phyloP scores from a whole-genome alignment of 2,888 invertebrate genomes.

The Drosophila rellima region DNA sequence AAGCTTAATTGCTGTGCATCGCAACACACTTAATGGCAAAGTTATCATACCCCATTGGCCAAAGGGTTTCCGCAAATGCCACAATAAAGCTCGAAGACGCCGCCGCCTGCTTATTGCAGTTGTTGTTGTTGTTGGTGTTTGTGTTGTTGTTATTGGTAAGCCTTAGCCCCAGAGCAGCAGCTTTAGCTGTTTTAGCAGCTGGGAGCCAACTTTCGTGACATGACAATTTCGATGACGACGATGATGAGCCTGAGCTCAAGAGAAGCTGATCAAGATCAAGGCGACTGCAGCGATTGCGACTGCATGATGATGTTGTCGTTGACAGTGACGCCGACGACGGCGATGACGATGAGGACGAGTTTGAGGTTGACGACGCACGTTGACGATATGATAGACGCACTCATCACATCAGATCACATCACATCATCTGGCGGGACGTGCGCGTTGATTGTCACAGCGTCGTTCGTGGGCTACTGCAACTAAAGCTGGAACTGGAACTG shows the following conservation, averaged over 20 bases:
- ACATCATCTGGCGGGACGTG: constrained; percentile 77
- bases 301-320: constrained; percentile 78
- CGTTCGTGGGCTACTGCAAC: constrained; percentile 29
- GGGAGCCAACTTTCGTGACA: constrained; percentile 80
- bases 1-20: constrained; percentile 46
- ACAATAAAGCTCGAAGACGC: constrained; percentile 68
- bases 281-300: constrained; percentile 54
- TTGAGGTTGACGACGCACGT: constrained; percentile 56
- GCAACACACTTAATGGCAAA: constrained; percentile 59
- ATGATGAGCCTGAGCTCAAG: constrained; percentile 70
- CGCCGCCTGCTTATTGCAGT: constrained; percentile 41
- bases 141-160: constrained; percentile 26
- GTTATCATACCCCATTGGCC: constrained; percentile 57
- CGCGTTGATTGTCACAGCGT: constrained; percentile 79
- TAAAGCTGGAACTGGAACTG: constrained; percentile 13
- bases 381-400: constrained; percentile 81
- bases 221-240: constrained; percentile 80
- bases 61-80: constrained; percentile 58
- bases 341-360: constrained; percentile 29
- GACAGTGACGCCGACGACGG: constrained; percentile 74
- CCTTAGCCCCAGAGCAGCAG: constrained; percentile 33
- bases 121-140: constrained; percentile 8
- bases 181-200: constrained; percentile 60
- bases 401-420: constrained; percentile 80
- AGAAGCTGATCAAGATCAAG: constrained; percentile 63